Base-by-base conservation (phyloP, 2,797 vertebrate species). In the Microchirus variegatus region DNA sequence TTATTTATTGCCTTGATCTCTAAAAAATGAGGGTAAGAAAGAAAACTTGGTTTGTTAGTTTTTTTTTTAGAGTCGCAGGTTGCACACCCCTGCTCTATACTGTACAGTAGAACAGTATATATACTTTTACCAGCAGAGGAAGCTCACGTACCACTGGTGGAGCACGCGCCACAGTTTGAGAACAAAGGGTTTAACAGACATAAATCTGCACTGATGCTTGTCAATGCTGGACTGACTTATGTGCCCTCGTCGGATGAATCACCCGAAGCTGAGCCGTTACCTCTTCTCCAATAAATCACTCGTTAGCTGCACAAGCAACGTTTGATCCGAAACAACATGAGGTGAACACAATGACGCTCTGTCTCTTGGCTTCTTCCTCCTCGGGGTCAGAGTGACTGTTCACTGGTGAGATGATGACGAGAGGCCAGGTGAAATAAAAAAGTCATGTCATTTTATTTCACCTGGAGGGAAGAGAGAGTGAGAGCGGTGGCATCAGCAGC, bases 391-490 rank as follows among this genome's bases (percentile, higher is more conserved):
- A 0, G 41, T 3, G 12, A 14, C 10, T 7, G 46, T 56, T 67
- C 26, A 11, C 65, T 58, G 58, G 60, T 14, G 62, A n/a, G n/a
- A n/a, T 67, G 31, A 69, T 50, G 61, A 48, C 48, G 50, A 53
- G 54, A 67, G 18, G 38, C 53, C 17, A 37, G 71, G 64, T 80
- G 67, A 64, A 51, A 38, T 22, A 49, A 53, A 49, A 53, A 67
- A 45, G 13, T 0, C 11, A 48, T 1, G 31, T 57, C 54, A 52
- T 44, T 22, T 51, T 9, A 19, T 52, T 52, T 8, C 72, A 70
- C 56, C 78, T 59, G 69, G 48, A 58, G 50, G 47, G 51, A 38
- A n/a, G 35, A 42, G 10, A 41, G 9, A 5, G 4, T 14, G 35
- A 42, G 10, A 41, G 9, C 6, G 4, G 14, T 12, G 4, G 51